Evolutionary conservation across 2,888 invertebrate genomes (phyloP), one percentile per base, ranked within the genome.

Genomic region (Iphiclides podalirius): DNA sequence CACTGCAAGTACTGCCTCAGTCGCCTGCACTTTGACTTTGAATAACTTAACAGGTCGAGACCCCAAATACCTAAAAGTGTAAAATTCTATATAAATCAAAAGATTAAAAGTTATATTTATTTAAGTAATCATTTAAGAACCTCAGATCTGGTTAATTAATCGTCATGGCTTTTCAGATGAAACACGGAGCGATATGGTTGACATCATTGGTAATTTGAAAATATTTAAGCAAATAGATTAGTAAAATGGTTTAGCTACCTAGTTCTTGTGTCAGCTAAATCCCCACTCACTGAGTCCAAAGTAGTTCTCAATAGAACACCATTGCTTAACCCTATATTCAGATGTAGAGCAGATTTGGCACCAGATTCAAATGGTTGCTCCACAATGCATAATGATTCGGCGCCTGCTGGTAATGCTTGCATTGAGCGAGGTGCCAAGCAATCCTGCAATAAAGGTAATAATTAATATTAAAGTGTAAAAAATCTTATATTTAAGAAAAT

Each of bases 311-410:
- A 84, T 52, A 99, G 81, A 17, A 98, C 98, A 46, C 99, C 99
- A 82, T 99, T 99, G 87, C 97, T 97, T 15, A 99, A 88, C 1
- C 99, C 99, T 75, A 99, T 98, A 73, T 99, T 99, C 17, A 99
- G 90, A 82, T 98, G 98, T 13, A 98, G 90, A 20, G 94, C 93
- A 53, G 91, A 91, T 47, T 91, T 91, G 0, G 92, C 91, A 37
- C 96, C 95, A 33, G 92, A 90, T 58, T 92, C 92, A 55, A 91
- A 90, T 14, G 93, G 93, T 60, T 90, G 90, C 84, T 99, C 98
- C 1, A 98, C 97, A 57, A 99, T 96, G 75, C 98, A 98, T 4
- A 99, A 90, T 0, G 98, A 98, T 80, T 99, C 99, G 0, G 99
- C 96, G 12, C 96, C 94, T 0, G 97, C 97, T 0, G 99, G 99